Evolutionary conservation across 2,888 invertebrate species (phyloP).

Genomic region (Melanchra persicariae): DNA sequence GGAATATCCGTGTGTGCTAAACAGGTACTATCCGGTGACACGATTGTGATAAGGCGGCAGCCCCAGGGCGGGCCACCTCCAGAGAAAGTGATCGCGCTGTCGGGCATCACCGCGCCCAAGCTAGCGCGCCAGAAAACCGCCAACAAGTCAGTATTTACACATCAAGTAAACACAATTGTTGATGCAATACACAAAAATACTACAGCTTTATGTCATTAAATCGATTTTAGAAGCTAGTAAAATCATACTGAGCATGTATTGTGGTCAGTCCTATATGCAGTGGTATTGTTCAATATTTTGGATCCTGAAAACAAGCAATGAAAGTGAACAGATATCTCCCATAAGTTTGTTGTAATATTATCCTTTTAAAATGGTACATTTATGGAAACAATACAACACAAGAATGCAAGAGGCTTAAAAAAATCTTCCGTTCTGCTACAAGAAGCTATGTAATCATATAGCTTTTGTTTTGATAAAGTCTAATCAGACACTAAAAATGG

Average conservation of each 20-base stretch:
- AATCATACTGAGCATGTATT: neutral
- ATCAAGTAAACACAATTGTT: constrained; percentile 36
- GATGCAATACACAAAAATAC: constrained; percentile 23
- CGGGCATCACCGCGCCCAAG: constrained; percentile 98
- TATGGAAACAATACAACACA: neutral
- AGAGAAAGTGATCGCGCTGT: constrained; percentile 97
- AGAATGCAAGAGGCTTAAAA: neutral
- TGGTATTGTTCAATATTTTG: neutral
- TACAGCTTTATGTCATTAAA: constrained; percentile 41
- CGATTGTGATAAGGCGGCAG: constrained; percentile 96
- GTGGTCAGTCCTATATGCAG: neutral
- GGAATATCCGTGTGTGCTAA: constrained; percentile 48
- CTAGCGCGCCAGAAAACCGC: constrained; percentile 90
- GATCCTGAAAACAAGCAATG: neutral
- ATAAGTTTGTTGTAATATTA: neutral
- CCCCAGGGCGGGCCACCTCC: constrained; percentile 97
- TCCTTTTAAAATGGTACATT: neutral
- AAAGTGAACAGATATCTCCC: neutral
- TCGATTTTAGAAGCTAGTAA: constrained; percentile 9
- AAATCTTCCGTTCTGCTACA: neutral
- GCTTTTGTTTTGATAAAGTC: neutral
- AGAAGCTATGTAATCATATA: constrained; percentile 11
- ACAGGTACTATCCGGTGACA: constrained; percentile 98
- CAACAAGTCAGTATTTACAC: constrained; percentile 81
- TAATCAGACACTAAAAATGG: neutral